phyloP scores from a whole-genome alignment of 1,140 invertebrate species.

The Drosophila asahinai region DNA sequence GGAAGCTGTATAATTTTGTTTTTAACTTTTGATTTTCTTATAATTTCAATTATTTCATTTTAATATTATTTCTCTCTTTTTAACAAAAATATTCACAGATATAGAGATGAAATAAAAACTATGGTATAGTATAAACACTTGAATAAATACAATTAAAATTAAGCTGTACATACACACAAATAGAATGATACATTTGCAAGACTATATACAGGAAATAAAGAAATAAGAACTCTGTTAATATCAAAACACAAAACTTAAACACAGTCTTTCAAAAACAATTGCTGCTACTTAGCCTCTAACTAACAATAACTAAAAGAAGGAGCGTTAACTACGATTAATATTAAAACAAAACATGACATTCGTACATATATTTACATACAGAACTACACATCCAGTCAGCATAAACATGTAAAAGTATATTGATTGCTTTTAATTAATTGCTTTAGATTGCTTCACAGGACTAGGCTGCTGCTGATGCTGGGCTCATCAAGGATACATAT shows the following conservation, averaged over 20 bases:
- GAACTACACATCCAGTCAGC: slow-evolving; percentile 39
- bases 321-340: slow-evolving; percentile 24
- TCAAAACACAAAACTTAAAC: slow-evolving; percentile 79
- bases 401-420: slow-evolving; percentile 24
- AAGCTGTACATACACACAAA: slow-evolving; percentile 19
- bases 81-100: slow-evolving; percentile 72
- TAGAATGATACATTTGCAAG: slow-evolving; percentile 7
- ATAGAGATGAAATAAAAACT: slow-evolving; percentile 51
- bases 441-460: slow-evolving; percentile 50
- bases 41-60: slow-evolving; percentile 31
- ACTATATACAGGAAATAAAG: slow-evolving; percentile 28
- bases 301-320: slow-evolving; percentile 58
- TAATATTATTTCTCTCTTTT: slow-evolving; percentile 41
- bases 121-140: slow-evolving; percentile 53
- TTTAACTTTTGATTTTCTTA: slow-evolving; percentile 45
- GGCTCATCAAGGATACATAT: slow-evolving; percentile 25
- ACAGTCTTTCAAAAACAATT: slow-evolving; percentile 84
- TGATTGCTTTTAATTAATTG: slow-evolving; percentile 19
- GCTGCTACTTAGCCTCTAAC: slow-evolving; percentile 69
- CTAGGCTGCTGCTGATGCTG: slow-evolving; percentile 45
- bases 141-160: slow-evolving; percentile 60
- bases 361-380: slow-evolving; percentile 28
- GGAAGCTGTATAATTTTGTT: slow-evolving; percentile 17
- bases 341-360: slow-evolving; percentile 46
- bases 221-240: slow-evolving; percentile 32